Conservation (phyloP, 2,113 vertebrate genomes). For the Archilochus colubris region DNA sequence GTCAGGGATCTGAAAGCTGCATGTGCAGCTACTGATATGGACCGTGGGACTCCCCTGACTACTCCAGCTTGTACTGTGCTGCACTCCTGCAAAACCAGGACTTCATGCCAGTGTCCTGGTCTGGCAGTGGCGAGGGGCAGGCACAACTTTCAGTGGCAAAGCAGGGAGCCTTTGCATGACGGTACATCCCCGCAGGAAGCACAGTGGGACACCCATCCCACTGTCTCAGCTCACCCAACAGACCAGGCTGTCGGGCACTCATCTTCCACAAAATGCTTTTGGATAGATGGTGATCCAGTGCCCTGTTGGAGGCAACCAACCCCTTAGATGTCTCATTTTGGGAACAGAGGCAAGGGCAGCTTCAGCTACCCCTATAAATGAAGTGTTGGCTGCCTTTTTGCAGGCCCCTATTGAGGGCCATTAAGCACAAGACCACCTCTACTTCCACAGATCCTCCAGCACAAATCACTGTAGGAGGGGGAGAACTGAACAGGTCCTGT, state of each 20-base stretch:
- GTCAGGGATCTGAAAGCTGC: neutral
- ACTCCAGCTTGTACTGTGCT: neutral
- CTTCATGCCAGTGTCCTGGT: neutral
- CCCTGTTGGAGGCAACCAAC: fast-evolving
- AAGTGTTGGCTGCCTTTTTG: neutral
- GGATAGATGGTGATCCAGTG: too few species aligned
- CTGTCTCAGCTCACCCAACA: neutral
- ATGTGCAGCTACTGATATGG: neutral
- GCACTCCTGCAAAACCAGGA: neutral
- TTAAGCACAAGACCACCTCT: neutral
- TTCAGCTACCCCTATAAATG: neutral
- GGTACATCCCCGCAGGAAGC: too few species aligned
- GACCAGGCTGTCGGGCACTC: neutral
- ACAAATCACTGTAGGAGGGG: neutral
- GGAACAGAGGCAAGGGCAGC: neutral
- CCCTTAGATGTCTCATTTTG: neutral
- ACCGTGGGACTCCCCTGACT: neutral
- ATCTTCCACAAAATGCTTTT: neutral
- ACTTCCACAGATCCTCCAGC: neutral
- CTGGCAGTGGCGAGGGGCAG: fast-evolving
- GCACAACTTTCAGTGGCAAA: neutral
- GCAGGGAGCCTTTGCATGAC: too few species aligned
- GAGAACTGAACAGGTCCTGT: neutral
- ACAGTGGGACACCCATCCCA: too few species aligned
- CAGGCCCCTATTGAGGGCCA: neutral